Evolutionary conservation across 2,113 vertebrate species (phyloP).

Genomic region (Sander lucioperca): DNA sequence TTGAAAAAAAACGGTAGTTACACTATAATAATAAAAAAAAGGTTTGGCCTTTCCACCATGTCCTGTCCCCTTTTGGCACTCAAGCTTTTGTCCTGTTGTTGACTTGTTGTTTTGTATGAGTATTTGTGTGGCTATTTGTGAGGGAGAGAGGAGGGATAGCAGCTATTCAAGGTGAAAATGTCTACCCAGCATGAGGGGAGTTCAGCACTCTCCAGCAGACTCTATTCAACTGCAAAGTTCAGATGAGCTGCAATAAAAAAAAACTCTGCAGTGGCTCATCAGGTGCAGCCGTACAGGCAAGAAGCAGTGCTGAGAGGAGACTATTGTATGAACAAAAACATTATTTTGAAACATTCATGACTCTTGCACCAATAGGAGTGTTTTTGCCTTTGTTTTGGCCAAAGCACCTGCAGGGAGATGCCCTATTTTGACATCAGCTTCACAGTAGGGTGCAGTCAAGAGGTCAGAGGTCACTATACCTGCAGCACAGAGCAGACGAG

Average conservation of each 20-base stretch:
- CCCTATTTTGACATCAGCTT: constrained; percentile 34
- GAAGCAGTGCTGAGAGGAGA: constrained; percentile 12
- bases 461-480: constrained; percentile 45
- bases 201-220: constrained; percentile 30
- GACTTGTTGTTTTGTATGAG: neutral
- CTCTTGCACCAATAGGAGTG: constrained; percentile 20
- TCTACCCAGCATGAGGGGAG: constrained; percentile 47
- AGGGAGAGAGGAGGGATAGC: constrained; percentile 5
- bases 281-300: constrained; percentile 5
- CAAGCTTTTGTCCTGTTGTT: neutral
- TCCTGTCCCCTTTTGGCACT: neutral
- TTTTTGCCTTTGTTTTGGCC: constrained; percentile 18
- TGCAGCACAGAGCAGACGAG: constrained; percentile 1
- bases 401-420: constrained; percentile 43
- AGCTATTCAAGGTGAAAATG: constrained; percentile 53
- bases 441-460: constrained; percentile 27
- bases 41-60: neutral
- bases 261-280: constrained; percentile 27
- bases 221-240: constrained; percentile 46
- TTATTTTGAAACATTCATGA: constrained; percentile 54
- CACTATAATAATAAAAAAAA: too few relatives aligned
- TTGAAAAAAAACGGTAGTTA: too few relatives aligned
- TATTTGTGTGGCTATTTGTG: constrained; percentile 1
- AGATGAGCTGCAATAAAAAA: constrained; percentile 35
- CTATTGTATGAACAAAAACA: constrained; percentile 26